Base-by-base conservation (phyloP, 2,888 invertebrate genomes). In the Ptychoptera contaminata region DNA sequence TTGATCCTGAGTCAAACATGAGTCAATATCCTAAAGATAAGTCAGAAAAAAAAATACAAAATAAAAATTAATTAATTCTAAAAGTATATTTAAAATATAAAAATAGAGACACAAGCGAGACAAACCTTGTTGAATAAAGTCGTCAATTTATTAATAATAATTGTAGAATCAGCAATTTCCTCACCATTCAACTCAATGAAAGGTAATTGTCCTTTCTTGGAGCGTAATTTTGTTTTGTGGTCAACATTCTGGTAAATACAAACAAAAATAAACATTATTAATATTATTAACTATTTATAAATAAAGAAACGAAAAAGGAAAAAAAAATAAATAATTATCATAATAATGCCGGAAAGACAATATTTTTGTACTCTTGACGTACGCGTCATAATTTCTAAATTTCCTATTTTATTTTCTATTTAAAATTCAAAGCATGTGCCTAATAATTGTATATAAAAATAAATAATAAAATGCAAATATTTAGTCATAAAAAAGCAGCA, bases 101-200 rank as follows among this genome's bases (percentile, higher is more conserved):
- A 23, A 5, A 23, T 23, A 23, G 7, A 23, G 7, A 23, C 23
- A 23, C 3, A 23, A 23, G 23, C 23, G 7, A 32, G n/a, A 32
- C 9, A 32, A 7, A 32, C 32, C 63, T 83, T 84, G 55, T 75
- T 79, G 62, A 82, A 87, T 60, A 82, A 81, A 59, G 82, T 77
- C 37, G 85, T 76, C 47, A 94, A 70, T 58, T 90, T 86, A 59
- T 86, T 83, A 57, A 94, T 82, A 58, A 93, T 91, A 57, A 90
- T 80, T 51, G 84, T 76, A 60, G 90, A 90, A 68, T 94, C 94
- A 40, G 91, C 83, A 52, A 92, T 81, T 69, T 94, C 91, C 60
- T 90, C 87, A 37, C 93, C 94, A 62, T 96, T 94, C 49, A 94
- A 64, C 66, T 94, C 92, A 53, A 96, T 76, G 69, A 94, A 96